phyloP scores from a whole-genome alignment of 2,113 vertebrate species.

The Spea bombifrons region DNA sequence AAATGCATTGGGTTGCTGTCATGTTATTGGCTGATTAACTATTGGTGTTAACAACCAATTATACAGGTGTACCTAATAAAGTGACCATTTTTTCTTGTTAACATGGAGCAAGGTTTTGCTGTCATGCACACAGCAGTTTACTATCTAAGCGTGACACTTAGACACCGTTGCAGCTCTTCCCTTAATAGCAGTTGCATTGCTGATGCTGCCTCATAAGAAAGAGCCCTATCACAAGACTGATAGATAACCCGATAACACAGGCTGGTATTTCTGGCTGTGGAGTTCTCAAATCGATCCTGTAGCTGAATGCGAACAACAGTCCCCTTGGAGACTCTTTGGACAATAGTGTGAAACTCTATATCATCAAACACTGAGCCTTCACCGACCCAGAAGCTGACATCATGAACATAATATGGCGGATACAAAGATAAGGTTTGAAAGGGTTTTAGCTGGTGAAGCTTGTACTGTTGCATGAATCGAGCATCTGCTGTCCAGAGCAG shows the following conservation, averaged over 20 bases:
- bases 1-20: too few relatives aligned
- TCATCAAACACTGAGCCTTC: constrained; percentile 67
- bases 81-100: too few relatives aligned
- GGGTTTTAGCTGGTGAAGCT: constrained; percentile 55
- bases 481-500: constrained; percentile 82
- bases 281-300: constrained; percentile 74
- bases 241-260: constrained; percentile 85
- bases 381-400: constrained; percentile 91
- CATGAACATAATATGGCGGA: constrained; percentile 77
- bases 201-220: constrained; percentile 67
- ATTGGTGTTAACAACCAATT: too few relatives aligned
- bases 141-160: constrained; percentile 73
- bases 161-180: constrained; percentile 57
- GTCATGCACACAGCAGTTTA: too few relatives aligned
- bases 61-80: too few relatives aligned
- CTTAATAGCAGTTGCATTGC: constrained; percentile 74
- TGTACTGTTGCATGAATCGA: constrained; percentile 74
- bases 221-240: constrained; percentile 78
- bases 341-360: constrained; percentile 73
- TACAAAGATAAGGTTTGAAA: constrained; percentile 78
- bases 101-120: too few relatives aligned
- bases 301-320: constrained; percentile 66
- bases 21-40: too few relatives aligned
- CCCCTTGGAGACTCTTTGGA: constrained; percentile 72
- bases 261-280: constrained; percentile 72